Evolutionary conservation across 1,140 invertebrate species (phyloP), one percentile per base, ranked within the genome.

Genomic region (Drosophila arizonae): DNA sequence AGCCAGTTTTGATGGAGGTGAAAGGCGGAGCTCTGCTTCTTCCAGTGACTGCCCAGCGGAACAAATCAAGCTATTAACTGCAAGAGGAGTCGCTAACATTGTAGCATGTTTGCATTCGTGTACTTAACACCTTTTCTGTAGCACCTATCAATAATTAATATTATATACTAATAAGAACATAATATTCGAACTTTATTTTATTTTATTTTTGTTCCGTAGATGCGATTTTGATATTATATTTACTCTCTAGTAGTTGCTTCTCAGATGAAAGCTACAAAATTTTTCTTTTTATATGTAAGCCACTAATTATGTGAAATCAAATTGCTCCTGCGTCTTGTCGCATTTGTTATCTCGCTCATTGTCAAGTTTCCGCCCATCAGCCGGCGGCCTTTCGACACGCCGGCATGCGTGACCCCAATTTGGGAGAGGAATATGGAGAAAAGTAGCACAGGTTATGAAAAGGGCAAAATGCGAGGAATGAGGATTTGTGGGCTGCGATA

Each of bases 341-440:
- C 39, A 46, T 17, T 50, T 54, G 48, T 69, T 51, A 15, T 33
- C 21, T 24, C 33, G 10, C 21, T 48, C 10, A 41, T 39, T 58
- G 58, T 61, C 45, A 46, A 13, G 48, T 26, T 13, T 6, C 21
- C 48, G 10, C 17, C 45, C 54, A 41, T 5, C 36, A 39, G 36
- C 36, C 41, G 4, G 30, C 3, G 62, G 15, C 36, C 26, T 54
- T 67, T 69, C 57, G 74, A 78, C 75, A 85, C 82, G 66, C 46
- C 67, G 86, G 67, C 61, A 85, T 85, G 81, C 81, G 81, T 86
- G 81, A 86, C 81, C 81, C 58, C 82, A 75, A 87, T 87, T 76
- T 68, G 33, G 45, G 13, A 50, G 28, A 36, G 39, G 41, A 51
- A 3, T 48, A 45, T 43, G 36, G n/a, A 6, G 28, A 73, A 76